Percentiles rank a stretch among this genome's conserved stretches.
Conservation (phyloP, 35 echinoderm and acorn worm genomes). For the Lytechinus pictus region DNA sequence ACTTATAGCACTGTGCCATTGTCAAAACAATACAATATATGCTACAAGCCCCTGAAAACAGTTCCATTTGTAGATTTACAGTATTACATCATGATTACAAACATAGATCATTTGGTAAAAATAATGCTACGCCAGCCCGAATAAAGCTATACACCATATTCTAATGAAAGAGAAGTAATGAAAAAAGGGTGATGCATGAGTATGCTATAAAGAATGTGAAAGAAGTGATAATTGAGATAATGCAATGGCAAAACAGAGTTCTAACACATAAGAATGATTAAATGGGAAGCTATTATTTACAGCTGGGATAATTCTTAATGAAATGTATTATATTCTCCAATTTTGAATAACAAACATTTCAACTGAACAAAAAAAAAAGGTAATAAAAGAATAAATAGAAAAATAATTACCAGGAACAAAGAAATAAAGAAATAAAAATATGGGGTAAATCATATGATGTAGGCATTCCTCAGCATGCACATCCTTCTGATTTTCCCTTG, state of each 20-base stretch:
- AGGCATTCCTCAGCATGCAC: constrained; percentile 76
- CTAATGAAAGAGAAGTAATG: not conserved
- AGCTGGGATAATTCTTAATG: not conserved
- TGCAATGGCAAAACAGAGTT: not conserved
- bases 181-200: not conserved
- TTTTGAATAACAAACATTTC: not conserved
- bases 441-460: not conserved
- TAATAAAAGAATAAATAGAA: not conserved
- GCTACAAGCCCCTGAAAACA: not conserved
- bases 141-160: not conserved
- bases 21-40: not conserved
- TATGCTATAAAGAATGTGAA: not conserved
- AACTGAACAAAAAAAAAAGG: not conserved
- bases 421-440: constrained; percentile 27
- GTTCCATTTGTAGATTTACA: not conserved
- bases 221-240: not conserved
- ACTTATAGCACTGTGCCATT: too few species aligned
- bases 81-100: not conserved
- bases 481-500: constrained; percentile 79
- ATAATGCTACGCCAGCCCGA: not conserved
- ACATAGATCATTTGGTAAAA: not conserved
- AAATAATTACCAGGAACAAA: not conserved
- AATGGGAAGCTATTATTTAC: constrained; percentile 8
- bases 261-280: not conserved
- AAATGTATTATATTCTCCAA: not conserved